Conservation (phyloP, 2,888 invertebrate genomes). For the Acleris sparsana region DNA sequence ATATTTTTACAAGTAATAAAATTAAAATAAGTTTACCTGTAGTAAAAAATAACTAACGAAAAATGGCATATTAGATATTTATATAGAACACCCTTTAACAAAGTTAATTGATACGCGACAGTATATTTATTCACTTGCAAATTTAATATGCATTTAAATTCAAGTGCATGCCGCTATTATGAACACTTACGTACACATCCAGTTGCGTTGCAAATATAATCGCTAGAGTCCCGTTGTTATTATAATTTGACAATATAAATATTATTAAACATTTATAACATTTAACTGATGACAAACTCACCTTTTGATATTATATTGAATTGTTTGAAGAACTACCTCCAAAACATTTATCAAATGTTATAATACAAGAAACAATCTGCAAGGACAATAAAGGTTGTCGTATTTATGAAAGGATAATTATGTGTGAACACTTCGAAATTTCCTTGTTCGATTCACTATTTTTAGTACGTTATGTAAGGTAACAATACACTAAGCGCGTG, state of each 20-base stretch:
- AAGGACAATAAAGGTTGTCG: conserved; percentile 50
- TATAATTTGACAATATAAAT: neutral
- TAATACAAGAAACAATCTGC: conserved; percentile 57
- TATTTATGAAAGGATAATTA: conserved; percentile 34
- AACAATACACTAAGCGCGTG: conserved; percentile 39
- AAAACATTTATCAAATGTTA: conserved; percentile 60
- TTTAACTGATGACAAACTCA: conserved; percentile 45
- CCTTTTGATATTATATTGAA: conserved; percentile 53
- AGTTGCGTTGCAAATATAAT: conserved; percentile 5
- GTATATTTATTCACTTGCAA: neutral
- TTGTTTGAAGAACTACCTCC: conserved; percentile 50
- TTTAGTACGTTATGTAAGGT: conserved; percentile 41
- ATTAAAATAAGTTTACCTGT: too few species aligned
- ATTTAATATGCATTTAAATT: neutral
- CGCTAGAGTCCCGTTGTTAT: conserved; percentile 9
- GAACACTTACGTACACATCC: neutral
- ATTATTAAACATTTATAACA: neutral
- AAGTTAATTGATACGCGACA: neutral
- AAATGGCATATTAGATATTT: too few species aligned
- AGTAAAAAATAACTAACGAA: too few species aligned
- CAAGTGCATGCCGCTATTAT: neutral
- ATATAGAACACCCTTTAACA: neutral
- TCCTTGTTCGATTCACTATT: conserved; percentile 49
- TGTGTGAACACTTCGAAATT: conserved; percentile 29
- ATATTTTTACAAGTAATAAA: too few species aligned